phyloP scores from a whole-genome alignment of 1,140 invertebrate species.

The Solen grandis region DNA sequence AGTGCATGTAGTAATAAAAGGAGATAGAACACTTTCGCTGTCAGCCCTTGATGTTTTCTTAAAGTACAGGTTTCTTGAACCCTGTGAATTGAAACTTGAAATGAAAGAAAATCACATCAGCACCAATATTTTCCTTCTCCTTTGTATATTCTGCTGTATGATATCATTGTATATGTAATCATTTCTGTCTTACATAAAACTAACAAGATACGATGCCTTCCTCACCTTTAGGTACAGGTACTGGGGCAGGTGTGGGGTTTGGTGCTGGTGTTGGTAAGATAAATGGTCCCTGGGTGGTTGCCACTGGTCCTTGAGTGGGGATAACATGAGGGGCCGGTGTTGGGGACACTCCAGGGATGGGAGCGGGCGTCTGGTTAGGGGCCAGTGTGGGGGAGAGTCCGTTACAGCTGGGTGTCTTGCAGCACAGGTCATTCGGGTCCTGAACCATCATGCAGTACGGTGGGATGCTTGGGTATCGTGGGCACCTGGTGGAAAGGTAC shows the following conservation, averaged over 20 bases:
- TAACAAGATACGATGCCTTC: too few relatives aligned
- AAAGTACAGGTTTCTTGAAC: too few relatives aligned
- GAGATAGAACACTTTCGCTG: too few relatives aligned
- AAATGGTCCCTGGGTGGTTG: background rate
- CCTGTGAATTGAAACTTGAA: too few relatives aligned
- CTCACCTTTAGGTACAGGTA: slow-evolving; percentile 50
- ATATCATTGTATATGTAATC: too few relatives aligned
- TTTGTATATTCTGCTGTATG: too few relatives aligned
- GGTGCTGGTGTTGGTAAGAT: slow-evolving; percentile 34
- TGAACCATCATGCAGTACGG: slow-evolving; percentile 61
- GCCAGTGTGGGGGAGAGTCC: slow-evolving; percentile 52
- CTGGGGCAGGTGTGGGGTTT: slow-evolving; percentile 37
- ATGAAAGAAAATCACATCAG: too few relatives aligned
- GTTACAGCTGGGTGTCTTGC: slow-evolving; percentile 63
- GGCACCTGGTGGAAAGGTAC: slow-evolving; percentile 60
- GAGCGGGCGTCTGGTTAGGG: slow-evolving; percentile 49
- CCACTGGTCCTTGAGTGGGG: background rate
- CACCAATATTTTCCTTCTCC: too few relatives aligned
- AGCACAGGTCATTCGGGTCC: slow-evolving; percentile 67
- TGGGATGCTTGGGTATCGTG: slow-evolving; percentile 64
- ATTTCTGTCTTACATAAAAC: too few relatives aligned
- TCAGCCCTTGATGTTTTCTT: too few relatives aligned
- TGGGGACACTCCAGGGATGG: slow-evolving; percentile 35
- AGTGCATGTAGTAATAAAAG: too few relatives aligned
- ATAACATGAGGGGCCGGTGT: slow-evolving; percentile 9